phyloP scores from a whole-genome alignment of 2,797 vertebrate species.

The Psittacula echo region DNA sequence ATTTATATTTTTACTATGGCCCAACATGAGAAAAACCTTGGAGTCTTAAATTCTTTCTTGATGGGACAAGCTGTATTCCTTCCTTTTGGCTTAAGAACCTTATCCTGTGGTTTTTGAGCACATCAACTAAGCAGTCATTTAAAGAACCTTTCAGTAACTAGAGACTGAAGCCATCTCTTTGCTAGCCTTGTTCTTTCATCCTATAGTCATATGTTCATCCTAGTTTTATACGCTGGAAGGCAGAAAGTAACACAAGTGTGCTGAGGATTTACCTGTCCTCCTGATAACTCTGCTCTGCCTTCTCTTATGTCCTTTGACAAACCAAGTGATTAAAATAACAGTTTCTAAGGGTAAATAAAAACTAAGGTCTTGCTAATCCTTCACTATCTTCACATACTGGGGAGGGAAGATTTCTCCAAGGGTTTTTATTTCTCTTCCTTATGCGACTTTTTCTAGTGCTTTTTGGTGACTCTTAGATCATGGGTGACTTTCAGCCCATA shows the following conservation, averaged over 20 bases:
- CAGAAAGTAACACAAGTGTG: background rate
- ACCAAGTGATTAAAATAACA: background rate
- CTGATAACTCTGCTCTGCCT: background rate
- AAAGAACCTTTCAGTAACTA: background rate
- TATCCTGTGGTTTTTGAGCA: background rate
- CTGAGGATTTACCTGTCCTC: background rate
- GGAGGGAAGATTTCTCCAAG: background rate
- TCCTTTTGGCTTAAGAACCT: background rate
- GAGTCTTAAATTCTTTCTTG: background rate
- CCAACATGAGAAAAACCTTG: background rate
- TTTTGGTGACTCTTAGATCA: background rate
- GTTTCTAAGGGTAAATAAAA: background rate
- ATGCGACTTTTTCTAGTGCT: background rate
- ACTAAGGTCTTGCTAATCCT: background rate
- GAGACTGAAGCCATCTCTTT: background rate
- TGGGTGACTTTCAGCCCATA: conserved; percentile 39
- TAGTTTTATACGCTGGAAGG: background rate
- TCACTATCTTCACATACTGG: background rate
- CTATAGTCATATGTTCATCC: background rate
- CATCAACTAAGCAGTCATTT: background rate
- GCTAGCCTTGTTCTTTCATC: background rate
- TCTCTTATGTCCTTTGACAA: background rate
- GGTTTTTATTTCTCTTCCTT: background rate
- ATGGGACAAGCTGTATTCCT: background rate
- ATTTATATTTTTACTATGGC: background rate